These are phyloP conservation scores for Anguilla obscura DNA, from an alignment of 2,797 vertebrate genomes.

Conservation along the genomic window DNA sequence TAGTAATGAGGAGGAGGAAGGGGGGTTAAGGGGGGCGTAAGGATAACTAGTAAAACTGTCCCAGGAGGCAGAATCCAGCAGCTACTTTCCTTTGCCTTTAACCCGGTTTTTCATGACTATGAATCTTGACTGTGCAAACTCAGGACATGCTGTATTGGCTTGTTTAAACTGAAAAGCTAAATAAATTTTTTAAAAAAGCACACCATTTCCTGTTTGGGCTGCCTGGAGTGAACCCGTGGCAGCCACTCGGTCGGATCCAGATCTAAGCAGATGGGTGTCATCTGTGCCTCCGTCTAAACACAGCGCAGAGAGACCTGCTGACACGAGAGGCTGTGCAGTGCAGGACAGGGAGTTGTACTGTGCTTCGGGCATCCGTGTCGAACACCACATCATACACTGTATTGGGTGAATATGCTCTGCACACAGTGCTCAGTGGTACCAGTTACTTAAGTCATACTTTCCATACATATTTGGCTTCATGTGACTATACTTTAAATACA, in stretches of 20 bases:
- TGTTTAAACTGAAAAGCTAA: not conserved
- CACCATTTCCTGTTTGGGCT: not conserved
- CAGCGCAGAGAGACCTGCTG: not conserved
- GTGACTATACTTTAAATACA: too few species aligned
- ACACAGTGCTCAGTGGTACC: too few species aligned
- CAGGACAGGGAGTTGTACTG: not conserved
- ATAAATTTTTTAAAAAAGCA: not conserved
- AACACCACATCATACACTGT: not conserved
- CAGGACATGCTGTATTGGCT: not conserved
- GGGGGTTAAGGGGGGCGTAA: not conserved
- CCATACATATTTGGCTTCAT: too few species aligned
- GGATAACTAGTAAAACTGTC: not conserved
- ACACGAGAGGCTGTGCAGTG: not conserved
- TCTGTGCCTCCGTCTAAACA: not conserved
- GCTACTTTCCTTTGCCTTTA: not conserved
- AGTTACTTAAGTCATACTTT: too few species aligned
- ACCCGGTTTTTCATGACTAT: not conserved
- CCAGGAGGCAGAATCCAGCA: not conserved
- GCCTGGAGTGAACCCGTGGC: not conserved
- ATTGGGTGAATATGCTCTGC: too few species aligned
- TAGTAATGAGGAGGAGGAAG: not conserved
- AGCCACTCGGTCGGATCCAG: not conserved
- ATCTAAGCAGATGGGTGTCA: not conserved
- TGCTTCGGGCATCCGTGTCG: not conserved
- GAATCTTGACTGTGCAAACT: not conserved